Evolutionary conservation across 2,888 invertebrate genomes (phyloP).

Genomic region (Meiosimyza platycephala): DNA sequence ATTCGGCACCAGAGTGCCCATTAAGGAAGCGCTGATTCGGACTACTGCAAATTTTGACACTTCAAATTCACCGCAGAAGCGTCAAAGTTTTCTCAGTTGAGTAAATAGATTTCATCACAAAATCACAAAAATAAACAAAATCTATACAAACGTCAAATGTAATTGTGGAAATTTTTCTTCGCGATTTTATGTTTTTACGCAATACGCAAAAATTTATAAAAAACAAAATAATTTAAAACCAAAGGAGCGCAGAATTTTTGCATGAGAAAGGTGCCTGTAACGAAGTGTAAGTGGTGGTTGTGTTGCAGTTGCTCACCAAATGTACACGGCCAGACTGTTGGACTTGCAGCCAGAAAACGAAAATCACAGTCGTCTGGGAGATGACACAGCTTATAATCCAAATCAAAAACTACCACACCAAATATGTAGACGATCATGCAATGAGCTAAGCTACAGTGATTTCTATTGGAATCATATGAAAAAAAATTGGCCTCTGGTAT

Average conservation of each 20-base stretch:
- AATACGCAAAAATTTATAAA: neutral
- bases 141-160: neutral
- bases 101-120: too few relatives aligned
- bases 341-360: constrained; percentile 11
- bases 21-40: too few relatives aligned
- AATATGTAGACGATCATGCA: constrained; percentile 3
- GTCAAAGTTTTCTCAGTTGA: neutral
- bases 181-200: too few relatives aligned
- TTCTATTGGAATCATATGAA: constrained; percentile 73
- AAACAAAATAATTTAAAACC: neutral
- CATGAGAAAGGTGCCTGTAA: neutral
- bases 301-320: constrained; percentile 1
- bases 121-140: neutral
- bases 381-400: neutral
- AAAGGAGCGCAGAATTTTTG: neutral
- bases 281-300: neutral
- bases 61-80: too few relatives aligned
- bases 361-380: neutral
- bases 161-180: neutral
- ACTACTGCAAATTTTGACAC: too few relatives aligned
- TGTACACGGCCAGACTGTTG: constrained; percentile 19
- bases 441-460: constrained; percentile 68
- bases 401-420: neutral
- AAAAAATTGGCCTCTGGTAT: constrained; percentile 76
- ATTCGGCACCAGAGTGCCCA: too few relatives aligned